Percentiles rank a stretch among this genome's conserved stretches.
Conservation (phyloP, 2,797 vertebrate genomes). For the Scolopax bukidnonensis region DNA sequence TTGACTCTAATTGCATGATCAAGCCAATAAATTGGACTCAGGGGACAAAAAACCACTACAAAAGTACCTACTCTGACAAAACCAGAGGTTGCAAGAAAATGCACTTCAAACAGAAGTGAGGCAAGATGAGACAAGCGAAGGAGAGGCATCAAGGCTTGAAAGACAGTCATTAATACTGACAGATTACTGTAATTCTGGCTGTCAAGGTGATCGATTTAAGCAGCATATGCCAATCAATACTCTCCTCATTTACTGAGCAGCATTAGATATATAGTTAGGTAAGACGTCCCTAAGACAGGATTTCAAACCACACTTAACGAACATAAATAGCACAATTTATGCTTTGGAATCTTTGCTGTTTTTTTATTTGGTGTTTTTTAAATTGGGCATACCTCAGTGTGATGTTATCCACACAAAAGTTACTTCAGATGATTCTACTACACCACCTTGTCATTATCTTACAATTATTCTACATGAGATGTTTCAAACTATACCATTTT, state of each 20-base stretch:
- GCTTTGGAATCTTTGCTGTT: slow-evolving; percentile 75
- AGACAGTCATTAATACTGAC: slow-evolving; percentile 96
- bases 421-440: slow-evolving; percentile 32
- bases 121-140: slow-evolving; percentile 75
- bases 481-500: slow-evolving; percentile 48
- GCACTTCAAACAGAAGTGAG: slow-evolving; percentile 78
- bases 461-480: not conserved
- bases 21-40: slow-evolving; percentile 79
- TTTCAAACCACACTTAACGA: slow-evolving; percentile 84
- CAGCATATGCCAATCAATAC: slow-evolving; percentile 95
- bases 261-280: slow-evolving; percentile 81
- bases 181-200: slow-evolving; percentile 99
- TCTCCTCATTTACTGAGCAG: slow-evolving; percentile 86
- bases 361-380: slow-evolving; percentile 4
- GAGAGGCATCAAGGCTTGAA: slow-evolving; percentile 81
- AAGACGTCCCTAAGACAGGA: slow-evolving; percentile 77
- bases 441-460: not conserved
- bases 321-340: slow-evolving; percentile 82
- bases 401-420: slow-evolving; percentile 44
- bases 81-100: slow-evolving; percentile 78
- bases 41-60: slow-evolving; percentile 65
- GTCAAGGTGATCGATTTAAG: slow-evolving; percentile 95
- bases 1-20: slow-evolving; percentile 79
- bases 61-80: slow-evolving; percentile 76
- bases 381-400: slow-evolving; percentile 33